Base-by-base conservation (phyloP, 2,797 vertebrate genomes). In the Tokudaia muenninki region DNA sequence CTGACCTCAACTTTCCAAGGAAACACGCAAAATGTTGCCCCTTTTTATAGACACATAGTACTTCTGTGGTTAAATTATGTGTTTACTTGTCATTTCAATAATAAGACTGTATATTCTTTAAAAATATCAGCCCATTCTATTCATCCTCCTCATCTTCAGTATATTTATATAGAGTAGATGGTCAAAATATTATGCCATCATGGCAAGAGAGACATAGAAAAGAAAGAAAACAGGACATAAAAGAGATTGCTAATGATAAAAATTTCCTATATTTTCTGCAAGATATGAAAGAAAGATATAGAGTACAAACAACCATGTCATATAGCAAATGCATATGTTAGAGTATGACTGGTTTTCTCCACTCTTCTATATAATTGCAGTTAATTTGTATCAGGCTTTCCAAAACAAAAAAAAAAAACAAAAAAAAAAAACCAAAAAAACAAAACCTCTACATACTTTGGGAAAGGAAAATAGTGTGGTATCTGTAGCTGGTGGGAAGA, bases 391-490 rank as follows among this genome's bases (percentile, higher is more conserved):
- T 9, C 13, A 24, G 16, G 22, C 61, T 22, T 93, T 6, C 12
- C 89, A 96, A 63, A 87, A 80, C 1, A 44, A 94, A 74, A 55
- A 84, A 34, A 2, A 5, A 90, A 95, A 61, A 80, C 92, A 47
- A 94, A 77, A 70, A 41, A 41, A 96, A 63, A 87, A 80, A 44
- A 94, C 70, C 50, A 84, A 34, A 2, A 13, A 90, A 95, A 61
- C 77, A 83, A 44, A 6, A 31, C 1, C 17, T 41, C 37, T 81
- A 29, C 55, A 44, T 47, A 21, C 7, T 87, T 96, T 87, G 12
- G 44, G 21, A 29, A 14, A 9, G 12, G 37, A 63, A 67, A 31
- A 50, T 96, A 92, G 95, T 92, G n/a, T 70, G 90, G 61, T 83
- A 37, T 91, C 95, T 82, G 52, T 82, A 44, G 31, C 84, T 94